Base-by-base conservation (phyloP, 1,140 invertebrate species). In the Nasonia giraulti region DNA sequence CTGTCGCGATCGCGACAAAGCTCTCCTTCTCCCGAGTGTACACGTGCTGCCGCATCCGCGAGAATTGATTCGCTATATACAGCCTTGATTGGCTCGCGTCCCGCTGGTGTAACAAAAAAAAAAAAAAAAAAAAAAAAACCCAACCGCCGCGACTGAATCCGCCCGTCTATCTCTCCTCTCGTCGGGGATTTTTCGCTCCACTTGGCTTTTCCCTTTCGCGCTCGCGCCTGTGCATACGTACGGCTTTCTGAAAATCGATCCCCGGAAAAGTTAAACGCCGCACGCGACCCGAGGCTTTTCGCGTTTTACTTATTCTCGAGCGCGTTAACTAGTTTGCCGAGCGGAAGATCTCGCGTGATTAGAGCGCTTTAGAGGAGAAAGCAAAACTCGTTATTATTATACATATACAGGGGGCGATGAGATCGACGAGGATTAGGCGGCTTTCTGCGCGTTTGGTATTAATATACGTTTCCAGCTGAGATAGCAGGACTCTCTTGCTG, bases 31-130 rank as follows among this genome's bases (percentile, higher is more conserved):
- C 31, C 50, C 14, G 17, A 4, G n/a, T 17, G n/a, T n/a, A 62
- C 17, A 62, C 55, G 40, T 44, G 17, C 55, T 6, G 31, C n/a
- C 5, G 17, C 68, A n/a, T 31, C 1, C n/a, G 8, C 74, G 12
- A 77, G 44, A 78, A 83, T 83, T 78, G 62, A 83, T 83, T 83
- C 62, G 55, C 20, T 12, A 12, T 40, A 23, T 40, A 23, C 31
- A 83, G 62, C 62, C 75, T 83, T 78, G 75, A 77, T 37, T 76
- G 76, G 68, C 20, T 14, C 27, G 47, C 14, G 0, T 7, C 7
- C 20, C 27, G 2, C 20, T 27, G 14, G 6, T 8, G 17, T 27
- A 27, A 27, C 27, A 75, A 14, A 17, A 74, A 23, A 40, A 69
- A 6, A 27, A 74, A 23, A 40, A 69, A 6, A 27, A 74, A 23